Evolutionary conservation across 1,140 invertebrate species (phyloP).

Genomic region (Nylanderia fulva): DNA sequence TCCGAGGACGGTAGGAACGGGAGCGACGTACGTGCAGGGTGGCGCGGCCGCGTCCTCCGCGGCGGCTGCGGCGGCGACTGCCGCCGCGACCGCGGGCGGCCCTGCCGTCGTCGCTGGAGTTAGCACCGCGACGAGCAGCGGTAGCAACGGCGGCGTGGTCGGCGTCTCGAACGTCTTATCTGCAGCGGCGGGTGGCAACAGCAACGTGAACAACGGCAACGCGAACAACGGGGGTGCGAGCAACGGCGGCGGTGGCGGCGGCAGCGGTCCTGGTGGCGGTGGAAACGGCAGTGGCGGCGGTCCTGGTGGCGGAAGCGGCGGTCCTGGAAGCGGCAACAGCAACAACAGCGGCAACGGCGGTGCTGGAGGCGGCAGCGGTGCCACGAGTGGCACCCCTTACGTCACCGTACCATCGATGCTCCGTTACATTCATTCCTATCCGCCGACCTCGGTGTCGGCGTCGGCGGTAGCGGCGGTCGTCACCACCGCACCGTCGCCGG

Average conservation of each 20-base stretch:
- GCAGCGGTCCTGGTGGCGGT: slow-evolving; percentile 57
- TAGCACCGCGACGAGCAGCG: slow-evolving; percentile 42
- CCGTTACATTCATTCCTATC: slow-evolving; percentile 84
- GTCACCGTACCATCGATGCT: slow-evolving; percentile 79
- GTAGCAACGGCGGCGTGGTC: slow-evolving; percentile 57
- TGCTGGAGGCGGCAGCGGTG: slow-evolving; percentile 48
- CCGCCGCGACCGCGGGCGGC: slow-evolving; percentile 64
- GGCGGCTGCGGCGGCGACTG: slow-evolving; percentile 68
- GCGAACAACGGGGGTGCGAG: slow-evolving; percentile 31
- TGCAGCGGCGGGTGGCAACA: slow-evolving; percentile 56
- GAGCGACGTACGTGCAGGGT: slow-evolving; percentile 79
- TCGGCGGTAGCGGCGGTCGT: slow-evolving; percentile 66
- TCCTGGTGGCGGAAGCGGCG: slow-evolving; percentile 54
- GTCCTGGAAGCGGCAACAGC: slow-evolving; percentile 49
- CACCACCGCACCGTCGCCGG: slow-evolving; percentile 68
- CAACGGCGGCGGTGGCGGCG: slow-evolving; percentile 45
- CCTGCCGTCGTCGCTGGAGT: slow-evolving; percentile 65
- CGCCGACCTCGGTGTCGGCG: slow-evolving; percentile 79
- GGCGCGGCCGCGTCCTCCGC: slow-evolving; percentile 74
- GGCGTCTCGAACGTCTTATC: slow-evolving; percentile 61
- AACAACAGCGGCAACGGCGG: slow-evolving; percentile 56
- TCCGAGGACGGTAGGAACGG: slow-evolving; percentile 81
- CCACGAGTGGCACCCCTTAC: slow-evolving; percentile 70
- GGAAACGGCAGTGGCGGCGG: slow-evolving; percentile 50
- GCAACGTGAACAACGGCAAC: slow-evolving; percentile 60